These are phyloP conservation scores for Pseudachorutes palmiensis DNA, from an alignment of 1,140 invertebrate species.

Conservation along the genomic window DNA sequence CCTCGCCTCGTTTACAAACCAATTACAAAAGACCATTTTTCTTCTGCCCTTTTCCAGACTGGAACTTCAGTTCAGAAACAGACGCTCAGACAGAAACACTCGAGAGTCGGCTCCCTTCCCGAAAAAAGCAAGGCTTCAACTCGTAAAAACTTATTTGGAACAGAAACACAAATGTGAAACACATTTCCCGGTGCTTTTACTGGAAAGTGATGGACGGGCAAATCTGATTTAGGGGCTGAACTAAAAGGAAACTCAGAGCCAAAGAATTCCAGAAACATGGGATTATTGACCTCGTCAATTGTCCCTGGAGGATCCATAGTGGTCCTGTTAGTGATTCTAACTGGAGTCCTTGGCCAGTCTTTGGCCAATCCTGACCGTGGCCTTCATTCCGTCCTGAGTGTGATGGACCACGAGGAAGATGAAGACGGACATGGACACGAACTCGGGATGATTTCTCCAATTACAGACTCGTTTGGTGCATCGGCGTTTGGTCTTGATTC, in stretches of 20 bases:
- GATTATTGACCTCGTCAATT: neutral
- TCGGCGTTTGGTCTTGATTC: conserved; percentile 4
- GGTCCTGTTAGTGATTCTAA: neutral
- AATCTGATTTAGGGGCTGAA: no score
- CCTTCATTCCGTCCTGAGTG: neutral
- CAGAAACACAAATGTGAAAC: no score
- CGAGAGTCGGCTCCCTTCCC: no score
- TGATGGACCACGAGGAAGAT: neutral
- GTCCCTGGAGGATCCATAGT: neutral
- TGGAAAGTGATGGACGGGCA: no score
- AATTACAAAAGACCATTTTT: neutral
- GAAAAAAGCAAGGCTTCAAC: no score
- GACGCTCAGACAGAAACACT: no score
- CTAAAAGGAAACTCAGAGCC: neutral
- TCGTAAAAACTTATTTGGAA: no score
- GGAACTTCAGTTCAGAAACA: neutral
- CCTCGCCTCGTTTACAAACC: conserved; percentile 10
- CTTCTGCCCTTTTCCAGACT: neutral
- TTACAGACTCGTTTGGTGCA: neutral
- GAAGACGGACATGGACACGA: neutral
- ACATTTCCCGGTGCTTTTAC: no score
- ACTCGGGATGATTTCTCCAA: neutral
- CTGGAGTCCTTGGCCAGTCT: neutral
- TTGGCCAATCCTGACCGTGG: neutral
- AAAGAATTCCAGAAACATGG: neutral